Percentiles rank a stretch among this genome's conserved stretches.
Evolutionary conservation across 53 echinoderm and acorn worm species (phyloP).

Genomic region (Hippasteria phrygiana): DNA sequence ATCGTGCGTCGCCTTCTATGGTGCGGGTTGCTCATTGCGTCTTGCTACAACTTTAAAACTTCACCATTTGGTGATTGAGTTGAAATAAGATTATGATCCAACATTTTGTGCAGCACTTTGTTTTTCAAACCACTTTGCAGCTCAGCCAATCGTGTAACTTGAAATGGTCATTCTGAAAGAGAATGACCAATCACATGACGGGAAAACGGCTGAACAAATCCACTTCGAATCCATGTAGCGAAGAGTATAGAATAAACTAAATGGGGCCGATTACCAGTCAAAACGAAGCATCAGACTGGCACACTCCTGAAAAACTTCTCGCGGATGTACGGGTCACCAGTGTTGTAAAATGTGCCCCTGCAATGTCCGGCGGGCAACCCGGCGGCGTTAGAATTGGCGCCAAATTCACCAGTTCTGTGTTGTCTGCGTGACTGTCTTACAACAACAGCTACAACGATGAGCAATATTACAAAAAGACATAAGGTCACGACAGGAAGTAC

Average conservation of each 20-base stretch:
- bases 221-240: not conserved
- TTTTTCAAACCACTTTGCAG: no score
- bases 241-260: not conserved
- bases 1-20: no score
- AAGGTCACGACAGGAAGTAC: conserved; percentile 37
- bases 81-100: no score
- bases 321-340: conserved; percentile 64
- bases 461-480: conserved; percentile 34
- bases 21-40: no score
- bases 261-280: not conserved
- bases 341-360: conserved; percentile 46
- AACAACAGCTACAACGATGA: conserved; percentile 19
- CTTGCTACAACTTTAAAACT: no score
- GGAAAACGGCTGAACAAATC: not conserved
- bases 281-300: conserved; percentile 42
- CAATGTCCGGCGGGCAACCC: conserved; percentile 45
- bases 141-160: no score
- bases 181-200: not conserved
- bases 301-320: conserved; percentile 65
- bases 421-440: conserved; percentile 45
- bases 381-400: conserved; percentile 33
- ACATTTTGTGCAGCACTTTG: no score
- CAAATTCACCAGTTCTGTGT: conserved; percentile 56
- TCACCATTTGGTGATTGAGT: no score
- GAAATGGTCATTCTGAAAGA: no score